Percentiles rank a stretch among this genome's conserved stretches.
Conservation (phyloP, 2,113 vertebrate genomes). For the Rousettus leschenaultii region DNA sequence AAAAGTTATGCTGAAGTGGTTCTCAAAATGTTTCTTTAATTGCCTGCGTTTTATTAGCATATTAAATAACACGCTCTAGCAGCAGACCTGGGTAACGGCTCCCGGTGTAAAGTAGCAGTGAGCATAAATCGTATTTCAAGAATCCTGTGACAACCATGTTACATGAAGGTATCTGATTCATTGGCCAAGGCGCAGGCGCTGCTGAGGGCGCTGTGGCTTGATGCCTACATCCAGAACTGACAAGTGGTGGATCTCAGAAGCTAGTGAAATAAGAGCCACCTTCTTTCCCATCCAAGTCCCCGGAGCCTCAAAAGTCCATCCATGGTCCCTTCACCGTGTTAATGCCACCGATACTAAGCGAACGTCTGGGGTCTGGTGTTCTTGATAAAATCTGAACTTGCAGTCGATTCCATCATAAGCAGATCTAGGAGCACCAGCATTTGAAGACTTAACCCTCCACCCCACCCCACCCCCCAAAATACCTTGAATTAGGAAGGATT, state of each 20-base stretch:
- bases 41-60: not conserved
- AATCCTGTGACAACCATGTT: not conserved
- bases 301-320: not conserved
- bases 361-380: not conserved
- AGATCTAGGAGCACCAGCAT: not conserved
- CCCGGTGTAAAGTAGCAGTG: not conserved
- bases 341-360: not conserved
- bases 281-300: not conserved
- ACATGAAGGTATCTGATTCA: not conserved
- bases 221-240: not conserved
- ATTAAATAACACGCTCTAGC: not conserved
- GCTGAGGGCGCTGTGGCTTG: not conserved
- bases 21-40: not conserved
- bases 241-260: not conserved
- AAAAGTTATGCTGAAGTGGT: not conserved
- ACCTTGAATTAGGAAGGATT: not conserved
- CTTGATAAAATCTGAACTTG: not conserved
- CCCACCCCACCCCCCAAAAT: fast-evolving
- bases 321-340: fast-evolving
- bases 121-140: not conserved
- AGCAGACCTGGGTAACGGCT: not conserved
- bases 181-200: not conserved
- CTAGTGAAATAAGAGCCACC: not conserved
- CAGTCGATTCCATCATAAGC: not conserved
- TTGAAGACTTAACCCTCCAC: not conserved